Evolutionary conservation across 2,113 vertebrate species (phyloP), one percentile per base, ranked within the genome.

Genomic region (Dolichotis patagonum): DNA sequence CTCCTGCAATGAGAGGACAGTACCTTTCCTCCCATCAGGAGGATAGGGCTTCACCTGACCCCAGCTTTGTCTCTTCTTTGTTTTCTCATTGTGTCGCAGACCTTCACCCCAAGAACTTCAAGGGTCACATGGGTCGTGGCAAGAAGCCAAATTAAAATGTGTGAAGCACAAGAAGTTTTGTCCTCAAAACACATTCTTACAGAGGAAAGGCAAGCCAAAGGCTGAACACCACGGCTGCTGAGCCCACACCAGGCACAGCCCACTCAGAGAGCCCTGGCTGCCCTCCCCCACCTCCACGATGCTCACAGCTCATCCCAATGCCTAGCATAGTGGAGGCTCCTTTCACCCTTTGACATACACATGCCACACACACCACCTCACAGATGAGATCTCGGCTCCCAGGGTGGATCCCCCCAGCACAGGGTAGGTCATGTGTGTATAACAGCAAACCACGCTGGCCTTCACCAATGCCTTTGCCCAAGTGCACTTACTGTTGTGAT

Each of bases 121-220:
- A 52, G 49, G 49, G 7, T 9, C 49, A 52, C 49, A 52, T 52
- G 10, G 49, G 49, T 52, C 2, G 49, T 52, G 49, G 7, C 49
- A 52, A 52, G 49, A 52, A 52, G 49, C 11, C 82, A 95, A 88
- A 88, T 85, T 96, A 96, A 91, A 94, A 89, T 81, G 62, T 17
- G 65, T 94, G 65, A 60, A 62, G 75, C 46, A 81, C 54, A 94
- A 92, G 77, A 94, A 90, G 69, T 41, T 46, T 52, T 41, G 13
- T 22, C 60, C 46, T 10, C 14, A 82, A 73, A 43, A 52, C n/a
- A 94, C 17, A 84, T 91, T 85, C 94, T 87, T 49, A 30, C 16
- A 56, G 87, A 96, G 80, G 73, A 32, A 28, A 96, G 62, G n/a
- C 67, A 91, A 14, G 80, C 56, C 90, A 90, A 80, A 81, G n/a